These are phyloP conservation scores for Fragum sueziense DNA, from an alignment of 2,888 invertebrate species.

Conservation along the genomic window DNA sequence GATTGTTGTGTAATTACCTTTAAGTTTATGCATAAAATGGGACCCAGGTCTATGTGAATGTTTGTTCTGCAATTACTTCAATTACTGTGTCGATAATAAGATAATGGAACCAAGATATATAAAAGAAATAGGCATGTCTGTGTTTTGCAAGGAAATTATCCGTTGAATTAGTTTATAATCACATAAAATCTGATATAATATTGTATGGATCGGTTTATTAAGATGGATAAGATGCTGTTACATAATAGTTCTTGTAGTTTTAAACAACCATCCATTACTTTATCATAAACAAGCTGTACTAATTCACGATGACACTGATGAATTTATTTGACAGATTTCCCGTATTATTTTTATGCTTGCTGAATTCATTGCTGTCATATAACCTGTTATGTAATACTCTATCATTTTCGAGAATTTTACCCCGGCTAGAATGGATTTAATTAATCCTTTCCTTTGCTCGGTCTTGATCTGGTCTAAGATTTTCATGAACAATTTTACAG, in stretches of 20 bases:
- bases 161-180: background rate
- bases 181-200: background rate
- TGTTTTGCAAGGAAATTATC: background rate
- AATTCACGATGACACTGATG: background rate
- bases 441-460: too few species aligned
- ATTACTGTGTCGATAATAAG: too few species aligned
- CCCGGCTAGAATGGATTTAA: too few species aligned
- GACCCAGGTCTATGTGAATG: too few species aligned
- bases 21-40: too few species aligned
- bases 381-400: background rate
- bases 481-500: too few species aligned
- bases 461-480: too few species aligned
- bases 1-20: too few species aligned
- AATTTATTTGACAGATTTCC: background rate
- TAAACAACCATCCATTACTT: background rate
- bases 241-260: background rate
- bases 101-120: too few species aligned
- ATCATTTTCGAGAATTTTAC: too few species aligned
- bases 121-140: too few species aligned
- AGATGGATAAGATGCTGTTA: background rate
- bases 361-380: background rate
- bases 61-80: too few species aligned
- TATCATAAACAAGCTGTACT: background rate
- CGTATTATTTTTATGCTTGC: background rate
- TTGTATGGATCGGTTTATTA: background rate